Conservation (phyloP, 1,140 invertebrate genomes). For the Nomia melanderi region DNA sequence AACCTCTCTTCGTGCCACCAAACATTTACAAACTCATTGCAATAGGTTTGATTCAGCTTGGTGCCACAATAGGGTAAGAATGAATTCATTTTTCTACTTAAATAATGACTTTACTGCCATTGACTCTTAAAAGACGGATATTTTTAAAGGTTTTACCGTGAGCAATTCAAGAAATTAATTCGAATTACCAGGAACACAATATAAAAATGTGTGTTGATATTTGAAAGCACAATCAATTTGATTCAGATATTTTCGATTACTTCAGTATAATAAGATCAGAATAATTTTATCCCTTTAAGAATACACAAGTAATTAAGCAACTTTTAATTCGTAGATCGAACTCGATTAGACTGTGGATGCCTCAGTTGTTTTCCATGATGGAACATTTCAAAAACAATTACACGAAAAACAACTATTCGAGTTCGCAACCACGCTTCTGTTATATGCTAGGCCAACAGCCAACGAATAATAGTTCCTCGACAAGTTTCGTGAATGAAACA, state of each 20-base stretch:
- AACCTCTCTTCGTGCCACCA: slow-evolving; percentile 84
- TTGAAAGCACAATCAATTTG: too few species aligned
- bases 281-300: too few species aligned
- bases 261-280: too few species aligned
- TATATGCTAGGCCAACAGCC: slow-evolving; percentile 61
- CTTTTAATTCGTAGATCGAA: slow-evolving; percentile 68
- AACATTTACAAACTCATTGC: slow-evolving; percentile 86
- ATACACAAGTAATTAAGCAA: neutral
- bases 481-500: slow-evolving; percentile 22
- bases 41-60: slow-evolving; percentile 87
- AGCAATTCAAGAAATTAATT: too few species aligned
- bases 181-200: too few species aligned
- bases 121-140: neutral
- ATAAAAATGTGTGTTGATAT: too few species aligned
- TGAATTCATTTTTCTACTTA: neutral
- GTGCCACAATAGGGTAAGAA: slow-evolving; percentile 83
- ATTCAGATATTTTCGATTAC: too few species aligned
- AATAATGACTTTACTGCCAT: too few species aligned
- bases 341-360: slow-evolving; percentile 77
- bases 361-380: slow-evolving; percentile 75
- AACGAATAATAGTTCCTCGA: slow-evolving; percentile 18
- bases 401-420: slow-evolving; percentile 11
- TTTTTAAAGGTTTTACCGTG: neutral
- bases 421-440: slow-evolving; percentile 59
- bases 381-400: slow-evolving; percentile 70